Conservation (phyloP, 2,113 vertebrate species). For the Siniperca chuatsi region DNA sequence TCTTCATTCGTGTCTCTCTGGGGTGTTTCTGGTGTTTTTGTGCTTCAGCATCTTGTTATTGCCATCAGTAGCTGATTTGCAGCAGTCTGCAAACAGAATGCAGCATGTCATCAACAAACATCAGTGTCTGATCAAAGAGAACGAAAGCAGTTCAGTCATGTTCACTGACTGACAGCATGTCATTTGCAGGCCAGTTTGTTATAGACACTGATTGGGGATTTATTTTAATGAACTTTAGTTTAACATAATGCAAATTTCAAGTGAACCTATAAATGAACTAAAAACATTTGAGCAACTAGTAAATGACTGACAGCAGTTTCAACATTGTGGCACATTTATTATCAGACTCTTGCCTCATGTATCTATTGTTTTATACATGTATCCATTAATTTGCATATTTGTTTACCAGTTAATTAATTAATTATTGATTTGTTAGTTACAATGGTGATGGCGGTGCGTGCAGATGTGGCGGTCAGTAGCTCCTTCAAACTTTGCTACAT, state of each 20-base stretch:
- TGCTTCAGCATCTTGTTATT: slow-evolving; percentile 58
- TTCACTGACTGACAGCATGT: slow-evolving; percentile 51
- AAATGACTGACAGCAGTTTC: neutral
- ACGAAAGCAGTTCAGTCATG: slow-evolving; percentile 24
- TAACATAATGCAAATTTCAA: neutral
- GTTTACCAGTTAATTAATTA: too few relatives aligned
- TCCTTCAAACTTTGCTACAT: too few relatives aligned
- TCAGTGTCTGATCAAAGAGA: slow-evolving; percentile 56
- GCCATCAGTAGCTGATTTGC: slow-evolving; percentile 56
- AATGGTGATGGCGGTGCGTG: too few relatives aligned
- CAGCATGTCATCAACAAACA: slow-evolving; percentile 51
- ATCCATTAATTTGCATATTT: neutral
- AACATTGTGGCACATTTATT: neutral
- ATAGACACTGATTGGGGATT: neutral
- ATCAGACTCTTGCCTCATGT: neutral
- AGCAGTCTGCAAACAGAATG: slow-evolving; percentile 44
- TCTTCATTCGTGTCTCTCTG: slow-evolving; percentile 57
- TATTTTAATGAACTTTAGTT: neutral
- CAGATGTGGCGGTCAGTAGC: too few relatives aligned
- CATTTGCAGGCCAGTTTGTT: slow-evolving; percentile 1
- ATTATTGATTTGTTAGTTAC: too few relatives aligned
- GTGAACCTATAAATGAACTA: neutral
- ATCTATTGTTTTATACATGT: neutral
- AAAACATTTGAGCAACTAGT: neutral
- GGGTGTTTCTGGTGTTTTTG: slow-evolving; percentile 61